Percentiles rank a stretch among this genome's conserved stretches.
Conservation (phyloP, 2,797 vertebrate species). For the Falco novaeseelandiae region DNA sequence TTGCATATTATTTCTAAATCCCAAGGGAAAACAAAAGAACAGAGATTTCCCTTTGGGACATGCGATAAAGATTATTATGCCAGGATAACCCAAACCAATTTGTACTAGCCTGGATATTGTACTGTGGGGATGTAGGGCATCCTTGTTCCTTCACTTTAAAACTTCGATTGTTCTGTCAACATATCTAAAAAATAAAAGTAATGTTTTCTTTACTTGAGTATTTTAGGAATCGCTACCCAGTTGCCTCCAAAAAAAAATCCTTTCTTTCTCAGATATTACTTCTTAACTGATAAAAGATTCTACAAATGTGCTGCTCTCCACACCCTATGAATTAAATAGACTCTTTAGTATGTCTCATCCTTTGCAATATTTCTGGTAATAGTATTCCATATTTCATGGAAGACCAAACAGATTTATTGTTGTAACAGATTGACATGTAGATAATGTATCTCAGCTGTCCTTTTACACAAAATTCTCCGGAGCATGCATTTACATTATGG, state of each 20-base stretch:
- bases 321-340: not conserved
- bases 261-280: not conserved
- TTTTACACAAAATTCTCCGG: slow-evolving; percentile 24
- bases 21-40: not conserved
- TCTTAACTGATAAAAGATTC: not conserved
- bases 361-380: not conserved
- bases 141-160: not conserved
- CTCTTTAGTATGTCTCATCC: not conserved
- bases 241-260: not conserved
- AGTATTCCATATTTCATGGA: not conserved
- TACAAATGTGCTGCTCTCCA: not conserved
- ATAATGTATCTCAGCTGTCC: slow-evolving; percentile 7
- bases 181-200: not conserved
- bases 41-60: not conserved
- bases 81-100: not conserved
- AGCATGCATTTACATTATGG: not conserved
- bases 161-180: not conserved
- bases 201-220: not conserved
- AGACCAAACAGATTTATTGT: slow-evolving; percentile 4
- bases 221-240: not conserved
- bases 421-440: not conserved
- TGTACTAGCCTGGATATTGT: not conserved
- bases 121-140: not conserved
- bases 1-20: not conserved
- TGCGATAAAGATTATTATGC: not conserved